Evolutionary conservation across 2,888 invertebrate genomes (phyloP).

Genomic region (Hyles lineata): DNA sequence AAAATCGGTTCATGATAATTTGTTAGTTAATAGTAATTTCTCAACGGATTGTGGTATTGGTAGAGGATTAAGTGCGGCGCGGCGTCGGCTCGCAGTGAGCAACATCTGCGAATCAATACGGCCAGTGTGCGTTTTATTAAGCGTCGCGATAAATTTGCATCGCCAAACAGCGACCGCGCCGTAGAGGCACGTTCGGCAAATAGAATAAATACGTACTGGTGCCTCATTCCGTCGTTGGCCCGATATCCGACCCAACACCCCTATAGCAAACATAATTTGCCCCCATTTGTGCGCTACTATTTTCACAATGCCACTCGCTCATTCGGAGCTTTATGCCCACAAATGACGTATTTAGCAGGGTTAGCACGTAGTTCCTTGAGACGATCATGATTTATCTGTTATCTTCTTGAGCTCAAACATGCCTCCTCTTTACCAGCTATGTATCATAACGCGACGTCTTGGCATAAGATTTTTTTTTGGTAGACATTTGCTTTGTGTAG

Average conservation of each 20-base stretch:
- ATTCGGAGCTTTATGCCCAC: neutral
- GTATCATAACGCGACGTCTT: neutral
- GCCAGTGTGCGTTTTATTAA: constrained; percentile 77
- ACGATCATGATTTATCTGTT: neutral
- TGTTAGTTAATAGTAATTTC: constrained; percentile 63
- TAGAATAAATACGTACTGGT: constrained; percentile 77
- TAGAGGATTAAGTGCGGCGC: constrained; percentile 42
- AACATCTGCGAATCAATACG: constrained; percentile 77
- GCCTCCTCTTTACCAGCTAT: neutral
- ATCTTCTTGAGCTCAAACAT: neutral
- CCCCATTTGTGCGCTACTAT: constrained; percentile 63
- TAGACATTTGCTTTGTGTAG: no score
- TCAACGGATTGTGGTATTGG: constrained; percentile 60
- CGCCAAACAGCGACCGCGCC: constrained; percentile 76
- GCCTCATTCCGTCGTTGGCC: constrained; percentile 58
- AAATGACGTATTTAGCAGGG: neutral
- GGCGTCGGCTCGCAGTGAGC: constrained; percentile 65
- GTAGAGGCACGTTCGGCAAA: constrained; percentile 80
- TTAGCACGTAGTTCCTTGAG: neutral
- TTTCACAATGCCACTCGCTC: constrained; percentile 8
- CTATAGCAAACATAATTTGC: constrained; percentile 77
- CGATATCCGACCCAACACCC: constrained; percentile 56
- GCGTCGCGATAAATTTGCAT: constrained; percentile 82
- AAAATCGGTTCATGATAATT: constrained; percentile 11
- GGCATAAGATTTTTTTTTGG: neutral